Conservation (phyloP, 2,113 vertebrate species). For the Aythya baeri region DNA sequence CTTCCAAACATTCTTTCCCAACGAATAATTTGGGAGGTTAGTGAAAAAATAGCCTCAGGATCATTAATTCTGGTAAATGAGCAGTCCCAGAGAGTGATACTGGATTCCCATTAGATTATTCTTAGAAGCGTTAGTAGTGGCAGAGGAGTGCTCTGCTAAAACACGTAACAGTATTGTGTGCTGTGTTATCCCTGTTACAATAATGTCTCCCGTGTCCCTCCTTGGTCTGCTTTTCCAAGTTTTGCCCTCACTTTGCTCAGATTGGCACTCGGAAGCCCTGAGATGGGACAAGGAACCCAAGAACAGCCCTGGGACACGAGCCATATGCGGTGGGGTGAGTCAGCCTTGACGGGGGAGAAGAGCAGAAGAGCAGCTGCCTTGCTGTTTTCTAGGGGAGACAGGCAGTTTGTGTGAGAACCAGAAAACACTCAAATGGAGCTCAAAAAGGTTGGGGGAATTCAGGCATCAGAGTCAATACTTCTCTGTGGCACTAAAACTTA, state of each 20-base stretch:
- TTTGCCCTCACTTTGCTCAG: not conserved
- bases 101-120: not conserved
- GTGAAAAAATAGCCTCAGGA: not conserved
- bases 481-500: not conserved
- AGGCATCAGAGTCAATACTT: not conserved
- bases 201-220: not conserved
- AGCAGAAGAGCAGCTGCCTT: not conserved
- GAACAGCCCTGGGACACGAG: not conserved
- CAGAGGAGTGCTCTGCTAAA: not conserved
- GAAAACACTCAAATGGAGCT: not conserved
- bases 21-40: not conserved
- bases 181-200: not conserved
- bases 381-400: not conserved
- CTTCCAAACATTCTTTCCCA: not conserved
- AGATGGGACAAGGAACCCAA: not conserved
- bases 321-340: fast-evolving
- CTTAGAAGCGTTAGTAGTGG: not conserved
- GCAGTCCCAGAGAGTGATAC: not conserved
- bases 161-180: too few species aligned
- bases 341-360: not conserved
- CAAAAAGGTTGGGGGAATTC: not conserved
- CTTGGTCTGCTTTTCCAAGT: not conserved
- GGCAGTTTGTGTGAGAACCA: conserved; percentile 10
- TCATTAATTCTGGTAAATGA: not conserved
- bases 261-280: not conserved